Conservation (phyloP, 1,140 invertebrate species). For the Yoshiicerus persimilis region DNA sequence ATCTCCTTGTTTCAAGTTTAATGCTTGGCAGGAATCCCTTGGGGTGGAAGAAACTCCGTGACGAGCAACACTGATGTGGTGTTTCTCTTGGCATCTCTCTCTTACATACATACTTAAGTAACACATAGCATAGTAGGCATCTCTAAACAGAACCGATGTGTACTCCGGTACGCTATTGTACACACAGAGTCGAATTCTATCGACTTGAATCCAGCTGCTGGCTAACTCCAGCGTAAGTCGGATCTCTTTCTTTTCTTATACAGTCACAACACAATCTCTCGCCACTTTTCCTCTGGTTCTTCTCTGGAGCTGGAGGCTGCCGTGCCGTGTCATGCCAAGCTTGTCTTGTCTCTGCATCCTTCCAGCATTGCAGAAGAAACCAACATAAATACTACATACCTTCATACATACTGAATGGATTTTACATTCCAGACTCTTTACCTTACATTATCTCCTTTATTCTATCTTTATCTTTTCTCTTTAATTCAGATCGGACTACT, state of each 20-base stretch:
- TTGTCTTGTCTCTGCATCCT: not conserved
- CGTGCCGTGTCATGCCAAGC: not conserved
- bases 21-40: slow-evolving; percentile 39
- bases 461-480: not conserved
- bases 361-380: slow-evolving; percentile 1
- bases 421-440: not conserved
- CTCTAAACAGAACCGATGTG: not conserved
- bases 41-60: slow-evolving; percentile 33
- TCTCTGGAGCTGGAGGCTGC: not conserved
- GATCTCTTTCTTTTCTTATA: not conserved
- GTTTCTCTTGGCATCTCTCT: slow-evolving; percentile 33
- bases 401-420: not conserved
- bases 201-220: not conserved
- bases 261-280: not conserved
- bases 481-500: not conserved
- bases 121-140: not conserved
- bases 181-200: not conserved
- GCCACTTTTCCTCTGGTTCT: not conserved
- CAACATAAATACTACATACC: not conserved
- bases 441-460: not conserved
- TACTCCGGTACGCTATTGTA: not conserved
- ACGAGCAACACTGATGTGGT: slow-evolving; percentile 39
- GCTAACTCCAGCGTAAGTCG: not conserved
- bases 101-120: not conserved
- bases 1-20: slow-evolving; percentile 37